Evolutionary conservation across 2,113 vertebrate genomes (phyloP).

Genomic region (Pterocles orientalis): DNA sequence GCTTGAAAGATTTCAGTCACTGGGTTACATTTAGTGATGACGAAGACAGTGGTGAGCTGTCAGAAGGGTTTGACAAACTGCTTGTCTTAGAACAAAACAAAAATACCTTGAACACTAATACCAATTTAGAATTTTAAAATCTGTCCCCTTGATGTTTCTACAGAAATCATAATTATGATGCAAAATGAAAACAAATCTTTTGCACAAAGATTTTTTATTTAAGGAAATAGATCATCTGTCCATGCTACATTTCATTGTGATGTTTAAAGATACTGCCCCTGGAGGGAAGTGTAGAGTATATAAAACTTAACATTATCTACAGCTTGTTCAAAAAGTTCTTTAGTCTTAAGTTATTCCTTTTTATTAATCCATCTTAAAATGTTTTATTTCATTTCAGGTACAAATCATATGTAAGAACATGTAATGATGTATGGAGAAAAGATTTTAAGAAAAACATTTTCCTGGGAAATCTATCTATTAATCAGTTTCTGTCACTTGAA

Average conservation of each 20-base stretch:
- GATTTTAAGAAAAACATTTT: neutral
- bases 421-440: neutral
- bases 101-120: neutral
- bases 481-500: neutral
- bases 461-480: neutral
- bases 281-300: conserved; percentile 1
- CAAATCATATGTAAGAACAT: neutral
- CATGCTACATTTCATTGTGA: conserved; percentile 10
- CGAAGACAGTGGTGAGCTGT: neutral
- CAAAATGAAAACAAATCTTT: neutral
- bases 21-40: conserved; percentile 66
- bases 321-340: neutral
- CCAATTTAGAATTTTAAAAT: conserved; percentile 30
- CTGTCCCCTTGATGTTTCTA: neutral
- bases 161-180: neutral
- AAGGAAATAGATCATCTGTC: neutral
- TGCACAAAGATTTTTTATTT: conserved; percentile 8
- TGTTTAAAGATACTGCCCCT: neutral
- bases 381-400: conserved; percentile 27
- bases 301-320: neutral
- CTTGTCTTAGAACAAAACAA: conserved; percentile 16
- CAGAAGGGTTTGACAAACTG: conserved; percentile 57
- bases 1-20: conserved; percentile 10
- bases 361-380: conserved; percentile 20
- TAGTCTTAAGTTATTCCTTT: conserved; percentile 64